These are phyloP conservation scores for Linurgus olivaceus DNA, from an alignment of 2,797 vertebrate species.

Conservation along the genomic window DNA sequence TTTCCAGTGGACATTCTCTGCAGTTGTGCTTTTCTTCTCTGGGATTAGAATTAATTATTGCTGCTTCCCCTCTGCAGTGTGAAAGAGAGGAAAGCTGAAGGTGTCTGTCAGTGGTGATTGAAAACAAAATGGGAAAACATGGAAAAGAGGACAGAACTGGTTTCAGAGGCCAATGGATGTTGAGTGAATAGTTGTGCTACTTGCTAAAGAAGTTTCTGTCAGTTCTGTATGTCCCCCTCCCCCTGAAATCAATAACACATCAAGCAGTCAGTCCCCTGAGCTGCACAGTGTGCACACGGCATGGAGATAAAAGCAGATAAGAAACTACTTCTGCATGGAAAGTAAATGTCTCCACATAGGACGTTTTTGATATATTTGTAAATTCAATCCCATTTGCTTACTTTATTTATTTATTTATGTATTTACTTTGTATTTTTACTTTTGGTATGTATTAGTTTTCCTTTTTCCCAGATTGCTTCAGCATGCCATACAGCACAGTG, in stretches of 20 bases:
- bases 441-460: not conserved
- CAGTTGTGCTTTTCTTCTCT: conserved; percentile 44
- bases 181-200: conserved; percentile 20
- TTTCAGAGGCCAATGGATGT: not conserved
- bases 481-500: not conserved
- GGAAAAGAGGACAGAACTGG: not conserved
- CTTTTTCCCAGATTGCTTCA: conserved; percentile 6
- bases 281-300: not conserved
- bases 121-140: conserved; percentile 17
- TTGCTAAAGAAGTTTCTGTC: conserved; percentile 33
- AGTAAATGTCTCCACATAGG: not conserved
- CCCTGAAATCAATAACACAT: conserved; percentile 25
- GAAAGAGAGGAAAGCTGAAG: conserved; percentile 12
- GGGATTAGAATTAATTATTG: conserved; percentile 75
- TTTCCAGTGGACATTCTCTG: conserved; percentile 25
- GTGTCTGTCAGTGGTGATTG: not conserved
- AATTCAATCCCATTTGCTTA: conserved; percentile 7
- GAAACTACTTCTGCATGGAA: conserved; percentile 21
- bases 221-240: not conserved
- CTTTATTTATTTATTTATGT: conserved; percentile 10
- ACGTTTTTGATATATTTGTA: conserved; percentile 42
- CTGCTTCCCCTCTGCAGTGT: conserved; percentile 47
- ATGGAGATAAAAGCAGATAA: conserved; percentile 45
- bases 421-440: not conserved
- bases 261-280: conserved; percentile 17